phyloP scores from a whole-genome alignment of 1,140 invertebrate genomes.

The Pseudobourletiella spinata region DNA sequence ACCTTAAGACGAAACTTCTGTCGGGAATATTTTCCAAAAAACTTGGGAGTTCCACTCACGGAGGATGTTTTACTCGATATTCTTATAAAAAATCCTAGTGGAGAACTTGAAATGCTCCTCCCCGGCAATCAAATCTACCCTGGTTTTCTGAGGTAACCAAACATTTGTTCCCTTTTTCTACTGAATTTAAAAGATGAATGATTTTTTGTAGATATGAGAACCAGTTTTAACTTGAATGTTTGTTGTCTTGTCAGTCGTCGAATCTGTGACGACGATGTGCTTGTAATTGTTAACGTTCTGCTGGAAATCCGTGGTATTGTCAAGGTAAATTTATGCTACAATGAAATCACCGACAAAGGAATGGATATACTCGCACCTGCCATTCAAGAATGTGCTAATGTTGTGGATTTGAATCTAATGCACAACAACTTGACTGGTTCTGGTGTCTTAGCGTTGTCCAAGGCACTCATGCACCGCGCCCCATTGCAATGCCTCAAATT shows the following conservation, averaged over 20 bases:
- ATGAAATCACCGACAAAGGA: neutral
- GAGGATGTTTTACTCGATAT: neutral
- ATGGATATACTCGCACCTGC: neutral
- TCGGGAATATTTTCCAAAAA: neutral
- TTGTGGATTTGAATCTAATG: neutral
- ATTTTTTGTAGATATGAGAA: no score
- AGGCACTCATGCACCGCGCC: neutral
- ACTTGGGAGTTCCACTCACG: neutral
- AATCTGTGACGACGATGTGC: neutral
- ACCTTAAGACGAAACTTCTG: neutral
- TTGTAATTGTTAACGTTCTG: neutral
- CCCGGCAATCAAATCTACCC: neutral
- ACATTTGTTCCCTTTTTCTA: neutral
- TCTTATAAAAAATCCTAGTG: neutral
- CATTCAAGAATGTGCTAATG: neutral
- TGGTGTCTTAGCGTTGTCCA: neutral
- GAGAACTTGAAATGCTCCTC: neutral
- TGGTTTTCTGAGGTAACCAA: neutral
- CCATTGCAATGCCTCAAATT: neutral
- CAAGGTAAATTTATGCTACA: constrained; percentile 1
- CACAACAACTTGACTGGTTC: neutral
- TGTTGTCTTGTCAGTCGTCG: neutral
- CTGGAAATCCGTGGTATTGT: neutral
- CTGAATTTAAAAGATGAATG: no score
- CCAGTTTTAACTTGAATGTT: neutral